phyloP scores from a whole-genome alignment of 2,888 invertebrate species.

The Dexiosoma caninum region DNA sequence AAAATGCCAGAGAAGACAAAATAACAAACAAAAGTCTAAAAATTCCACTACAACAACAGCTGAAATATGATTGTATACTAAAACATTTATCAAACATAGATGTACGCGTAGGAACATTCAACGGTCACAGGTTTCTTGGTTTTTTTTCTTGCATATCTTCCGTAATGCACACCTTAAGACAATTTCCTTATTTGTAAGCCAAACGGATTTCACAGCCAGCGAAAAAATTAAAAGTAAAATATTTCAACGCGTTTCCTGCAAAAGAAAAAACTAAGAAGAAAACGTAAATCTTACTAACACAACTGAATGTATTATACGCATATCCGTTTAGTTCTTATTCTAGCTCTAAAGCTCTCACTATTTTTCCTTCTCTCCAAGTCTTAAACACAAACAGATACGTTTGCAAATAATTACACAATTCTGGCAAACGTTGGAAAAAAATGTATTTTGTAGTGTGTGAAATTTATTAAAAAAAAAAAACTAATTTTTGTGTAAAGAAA shows the following conservation, averaged over 20 bases:
- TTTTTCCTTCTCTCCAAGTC: neutral
- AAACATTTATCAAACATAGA: constrained; percentile 40
- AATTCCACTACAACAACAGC: neutral
- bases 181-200: constrained; percentile 29
- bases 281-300: constrained; percentile 50
- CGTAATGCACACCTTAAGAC: constrained; percentile 22
- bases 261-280: constrained; percentile 31
- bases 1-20: constrained; percentile 46
- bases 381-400: neutral
- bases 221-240: constrained; percentile 4
- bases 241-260: constrained; percentile 45
- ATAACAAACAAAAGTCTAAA: neutral
- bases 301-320: constrained; percentile 42
- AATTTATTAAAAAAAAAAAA: neutral
- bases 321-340: constrained; percentile 44
- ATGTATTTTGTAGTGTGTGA: neutral
- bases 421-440: constrained; percentile 2
- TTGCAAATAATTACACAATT: neutral
- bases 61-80: constrained; percentile 45
- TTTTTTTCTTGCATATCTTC: neutral
- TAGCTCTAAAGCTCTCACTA: neutral
- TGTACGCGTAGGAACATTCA: constrained; percentile 4
- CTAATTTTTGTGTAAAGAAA: neutral
- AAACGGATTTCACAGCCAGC: constrained; percentile 14
- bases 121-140: too few species aligned